A percentile compares a stretch with the other conserved stretches of the same genome.
Conservation (phyloP, 2,888 invertebrate genomes). For the Tenthredo amoena region DNA sequence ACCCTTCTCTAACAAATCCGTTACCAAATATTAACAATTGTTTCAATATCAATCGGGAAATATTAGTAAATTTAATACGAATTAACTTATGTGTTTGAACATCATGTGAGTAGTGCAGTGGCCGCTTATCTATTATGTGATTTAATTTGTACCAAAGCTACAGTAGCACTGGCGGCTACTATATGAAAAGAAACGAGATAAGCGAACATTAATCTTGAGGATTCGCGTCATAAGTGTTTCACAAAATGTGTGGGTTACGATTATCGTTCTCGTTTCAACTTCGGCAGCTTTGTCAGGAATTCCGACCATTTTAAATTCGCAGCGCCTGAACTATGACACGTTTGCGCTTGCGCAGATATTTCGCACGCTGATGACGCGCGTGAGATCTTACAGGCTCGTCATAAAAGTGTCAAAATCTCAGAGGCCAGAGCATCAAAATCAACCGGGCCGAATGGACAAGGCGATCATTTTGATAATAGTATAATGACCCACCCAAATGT, state of each 20-base stretch:
- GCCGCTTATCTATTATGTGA: not conserved
- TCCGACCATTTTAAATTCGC: not conserved
- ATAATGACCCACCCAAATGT: not conserved
- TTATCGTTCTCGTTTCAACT: not conserved
- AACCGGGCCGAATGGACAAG: not conserved
- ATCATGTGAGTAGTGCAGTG: not conserved
- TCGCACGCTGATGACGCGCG: constrained; percentile 13
- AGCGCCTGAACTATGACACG: not conserved
- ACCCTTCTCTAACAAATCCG: not conserved
- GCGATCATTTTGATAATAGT: not conserved
- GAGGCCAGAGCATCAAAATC: not conserved
- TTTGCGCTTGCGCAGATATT: not conserved
- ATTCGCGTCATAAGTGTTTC: not conserved
- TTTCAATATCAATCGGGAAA: not conserved
- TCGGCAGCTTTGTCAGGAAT: not conserved
- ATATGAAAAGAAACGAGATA: not conserved
- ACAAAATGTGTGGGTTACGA: not conserved
- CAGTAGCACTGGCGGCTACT: not conserved
- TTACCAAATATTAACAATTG: not conserved
- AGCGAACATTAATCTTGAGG: not conserved
- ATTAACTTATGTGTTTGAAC: not conserved
- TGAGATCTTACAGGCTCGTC: not conserved
- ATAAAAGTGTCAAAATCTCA: not conserved
- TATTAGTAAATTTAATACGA: not conserved
- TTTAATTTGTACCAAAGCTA: not conserved